Conservation (phyloP, 2,113 vertebrate genomes). For the Anhinga anhinga region DNA sequence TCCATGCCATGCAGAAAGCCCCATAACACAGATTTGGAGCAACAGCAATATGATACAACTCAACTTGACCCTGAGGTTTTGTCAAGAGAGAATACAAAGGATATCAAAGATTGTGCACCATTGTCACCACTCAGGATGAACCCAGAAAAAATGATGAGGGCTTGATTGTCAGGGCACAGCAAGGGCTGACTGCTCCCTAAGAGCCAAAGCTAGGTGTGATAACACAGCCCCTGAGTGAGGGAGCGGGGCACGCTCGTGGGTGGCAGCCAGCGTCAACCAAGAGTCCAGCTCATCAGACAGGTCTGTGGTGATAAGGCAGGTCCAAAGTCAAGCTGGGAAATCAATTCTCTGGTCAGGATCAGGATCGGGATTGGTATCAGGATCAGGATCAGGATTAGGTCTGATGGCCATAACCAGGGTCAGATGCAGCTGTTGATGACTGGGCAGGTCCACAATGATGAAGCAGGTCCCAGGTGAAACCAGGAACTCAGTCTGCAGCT, state of each 20-base stretch:
- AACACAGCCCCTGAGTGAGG: not conserved
- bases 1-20: not conserved
- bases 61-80: not conserved
- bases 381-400: not conserved
- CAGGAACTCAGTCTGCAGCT: not conserved
- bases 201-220: not conserved
- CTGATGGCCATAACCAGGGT: not conserved
- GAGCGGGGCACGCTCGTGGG: not conserved
- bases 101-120: accelerated
- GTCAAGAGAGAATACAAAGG: not conserved
- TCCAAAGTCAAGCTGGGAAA: not conserved
- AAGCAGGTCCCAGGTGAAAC: not conserved
- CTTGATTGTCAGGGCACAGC: not conserved
- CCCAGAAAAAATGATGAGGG: not conserved
- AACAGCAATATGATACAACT: not conserved
- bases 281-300: not conserved
- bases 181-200: not conserved
- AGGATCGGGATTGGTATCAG: not conserved
- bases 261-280: not conserved
- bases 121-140: not conserved
- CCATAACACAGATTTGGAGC: not conserved
- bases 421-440: not conserved
- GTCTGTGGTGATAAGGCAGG: not conserved
- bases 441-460: not conserved
- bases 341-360: not conserved